Percentiles rank a stretch among this genome's conserved stretches.
Evolutionary conservation across 35 echinoderm and acorn worm species (phyloP).

Genomic region (Holothuria glaberrima): DNA sequence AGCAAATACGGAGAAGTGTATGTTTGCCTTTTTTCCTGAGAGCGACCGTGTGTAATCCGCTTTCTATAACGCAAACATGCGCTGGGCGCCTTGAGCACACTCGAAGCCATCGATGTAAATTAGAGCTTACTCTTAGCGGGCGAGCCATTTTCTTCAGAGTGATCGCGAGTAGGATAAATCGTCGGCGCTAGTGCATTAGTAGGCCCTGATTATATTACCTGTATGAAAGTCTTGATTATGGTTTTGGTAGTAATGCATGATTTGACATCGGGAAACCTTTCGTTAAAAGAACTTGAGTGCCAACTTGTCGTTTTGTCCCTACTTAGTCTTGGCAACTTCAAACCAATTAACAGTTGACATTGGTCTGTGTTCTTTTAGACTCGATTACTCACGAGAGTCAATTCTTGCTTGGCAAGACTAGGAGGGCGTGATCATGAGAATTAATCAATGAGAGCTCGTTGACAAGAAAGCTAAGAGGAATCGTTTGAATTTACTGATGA

Average conservation of each 20-base stretch:
- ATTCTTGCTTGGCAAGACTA: too few species aligned
- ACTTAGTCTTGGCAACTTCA: constrained; percentile 21
- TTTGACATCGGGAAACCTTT: constrained; percentile 34
- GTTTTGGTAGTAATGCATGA: constrained; percentile 23
- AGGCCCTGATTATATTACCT: too few species aligned
- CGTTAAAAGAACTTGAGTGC: constrained; percentile 33
- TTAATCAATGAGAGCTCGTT: too few species aligned
- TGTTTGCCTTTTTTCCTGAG: constrained; percentile 38
- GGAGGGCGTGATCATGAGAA: too few species aligned
- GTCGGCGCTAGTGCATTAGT: too few species aligned
- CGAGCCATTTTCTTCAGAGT: not conserved
- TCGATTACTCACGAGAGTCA: constrained; percentile 28
- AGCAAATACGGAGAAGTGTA: constrained; percentile 23
- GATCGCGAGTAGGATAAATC: too few species aligned
- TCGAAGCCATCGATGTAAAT: constrained; percentile 29
- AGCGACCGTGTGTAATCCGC: constrained; percentile 42
- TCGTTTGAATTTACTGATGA: too few species aligned
- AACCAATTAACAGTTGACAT: constrained; percentile 36
- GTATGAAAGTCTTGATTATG: not conserved
- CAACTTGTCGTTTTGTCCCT: not conserved
- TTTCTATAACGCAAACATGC: constrained; percentile 33
- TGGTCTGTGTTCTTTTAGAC: constrained; percentile 15
- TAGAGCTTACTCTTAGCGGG: constrained; percentile 29
- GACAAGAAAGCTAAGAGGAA: too few species aligned
- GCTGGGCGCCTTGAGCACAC: constrained; percentile 46